These are phyloP conservation scores for Andrena minutula DNA, from an alignment of 2,888 invertebrate species.

Conservation along the genomic window DNA sequence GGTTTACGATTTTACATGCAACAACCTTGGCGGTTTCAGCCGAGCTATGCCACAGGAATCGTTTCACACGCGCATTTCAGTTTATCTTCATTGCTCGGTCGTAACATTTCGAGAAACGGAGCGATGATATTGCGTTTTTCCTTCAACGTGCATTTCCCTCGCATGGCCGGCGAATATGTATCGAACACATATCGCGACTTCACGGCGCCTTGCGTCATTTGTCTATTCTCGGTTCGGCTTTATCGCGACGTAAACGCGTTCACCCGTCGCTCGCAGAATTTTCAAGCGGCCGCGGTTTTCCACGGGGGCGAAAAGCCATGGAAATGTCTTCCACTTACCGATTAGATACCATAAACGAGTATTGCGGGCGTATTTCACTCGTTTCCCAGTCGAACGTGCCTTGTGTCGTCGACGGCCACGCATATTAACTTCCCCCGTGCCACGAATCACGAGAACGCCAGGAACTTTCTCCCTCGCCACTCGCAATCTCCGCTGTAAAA, in stretches of 20 bases:
- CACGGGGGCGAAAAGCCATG: constrained; percentile 38
- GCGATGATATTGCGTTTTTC: background rate
- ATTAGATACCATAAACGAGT: constrained; percentile 56
- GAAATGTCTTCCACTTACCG: constrained; percentile 40
- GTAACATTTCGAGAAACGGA: background rate
- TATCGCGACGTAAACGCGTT: constrained; percentile 66
- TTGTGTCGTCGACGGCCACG: constrained; percentile 1
- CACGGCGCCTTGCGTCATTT: constrained; percentile 75
- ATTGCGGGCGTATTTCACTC: constrained; percentile 16
- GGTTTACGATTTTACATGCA: background rate
- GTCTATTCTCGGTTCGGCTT: constrained; percentile 77
- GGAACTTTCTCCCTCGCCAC: constrained; percentile 12
- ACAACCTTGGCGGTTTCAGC: background rate
- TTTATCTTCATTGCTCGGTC: background rate
- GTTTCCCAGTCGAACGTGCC: constrained; percentile 37
- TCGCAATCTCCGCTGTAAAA: background rate
- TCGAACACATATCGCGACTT: constrained; percentile 71
- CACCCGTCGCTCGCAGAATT: constrained; percentile 61
- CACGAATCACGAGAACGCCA: constrained; percentile 16
- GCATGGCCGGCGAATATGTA: constrained; percentile 57
- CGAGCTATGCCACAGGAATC: background rate
- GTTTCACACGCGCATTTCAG: background rate
- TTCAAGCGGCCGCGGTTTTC: constrained; percentile 49
- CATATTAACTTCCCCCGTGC: constrained; percentile 43
- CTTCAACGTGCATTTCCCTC: constrained; percentile 41